Conservation (phyloP, 2,888 invertebrate genomes). For the Elegia similella region DNA sequence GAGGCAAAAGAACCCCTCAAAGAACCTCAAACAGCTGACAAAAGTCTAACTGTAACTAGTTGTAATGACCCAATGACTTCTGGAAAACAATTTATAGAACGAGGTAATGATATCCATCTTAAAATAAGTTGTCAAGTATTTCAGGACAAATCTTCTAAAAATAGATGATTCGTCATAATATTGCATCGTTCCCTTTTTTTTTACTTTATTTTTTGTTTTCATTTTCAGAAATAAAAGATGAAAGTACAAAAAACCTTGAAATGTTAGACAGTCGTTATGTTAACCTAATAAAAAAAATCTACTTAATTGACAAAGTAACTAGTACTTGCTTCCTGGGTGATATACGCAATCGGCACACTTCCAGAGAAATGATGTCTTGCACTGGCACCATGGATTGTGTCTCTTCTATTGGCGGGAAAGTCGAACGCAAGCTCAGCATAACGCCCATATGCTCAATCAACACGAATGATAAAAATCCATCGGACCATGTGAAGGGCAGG, state of each 20-base stretch:
- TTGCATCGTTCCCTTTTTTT: neutral
- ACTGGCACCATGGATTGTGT: neutral
- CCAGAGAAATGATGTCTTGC: neutral
- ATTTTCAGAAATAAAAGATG: conserved; percentile 27
- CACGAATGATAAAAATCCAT: conserved; percentile 32
- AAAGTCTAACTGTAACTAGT: neutral
- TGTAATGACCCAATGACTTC: neutral
- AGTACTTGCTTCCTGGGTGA: conserved; percentile 21
- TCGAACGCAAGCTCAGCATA: conserved; percentile 39
- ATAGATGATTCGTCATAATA: neutral
- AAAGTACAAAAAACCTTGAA: conserved; percentile 17
- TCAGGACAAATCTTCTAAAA: neutral
- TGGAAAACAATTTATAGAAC: neutral
- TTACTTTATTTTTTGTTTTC: conserved; percentile 10
- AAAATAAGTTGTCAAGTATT: neutral
- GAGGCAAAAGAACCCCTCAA: no score
- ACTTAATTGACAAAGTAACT: conserved; percentile 33
- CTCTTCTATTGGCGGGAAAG: conserved; percentile 8
- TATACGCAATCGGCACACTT: conserved; percentile 1
- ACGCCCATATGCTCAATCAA: conserved; percentile 52
- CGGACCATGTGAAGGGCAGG: conserved; percentile 18
- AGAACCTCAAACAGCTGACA: neutral
- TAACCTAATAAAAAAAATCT: conserved; percentile 17
- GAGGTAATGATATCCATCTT: neutral
- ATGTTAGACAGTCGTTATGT: conserved; percentile 4